Evolutionary conservation across 2,797 vertebrate genomes (phyloP), one percentile per base, ranked within the genome.

Genomic region (Cetoscarus ocellatus): DNA sequence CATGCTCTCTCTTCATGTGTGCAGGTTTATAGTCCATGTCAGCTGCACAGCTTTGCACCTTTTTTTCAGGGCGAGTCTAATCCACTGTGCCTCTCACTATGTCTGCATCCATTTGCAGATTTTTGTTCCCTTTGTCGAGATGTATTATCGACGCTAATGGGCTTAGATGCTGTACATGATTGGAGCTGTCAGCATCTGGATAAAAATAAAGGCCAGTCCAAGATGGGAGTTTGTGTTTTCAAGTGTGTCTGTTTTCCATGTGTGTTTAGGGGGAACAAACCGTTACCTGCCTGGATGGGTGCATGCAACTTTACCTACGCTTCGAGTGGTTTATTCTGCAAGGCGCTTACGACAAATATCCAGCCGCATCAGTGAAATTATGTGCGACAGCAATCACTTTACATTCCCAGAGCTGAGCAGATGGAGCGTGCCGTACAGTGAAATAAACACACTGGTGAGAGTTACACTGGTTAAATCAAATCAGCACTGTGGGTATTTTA

Each of bases 381-480:
- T 67, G 73, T 71, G 84, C 54, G 89, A 93, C 92, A 93, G 92
- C 91, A 87, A 90, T 94, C 91, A 88, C 88, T 94, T 94, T 89
- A 79, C 79, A 93, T 94, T 87, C 72, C 35, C 83, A 52, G 68
- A 86, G 68, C 83, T 65, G 73, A 89, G 75, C 91, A 90, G 90
- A 93, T 90, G 91, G 91, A 90, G 87, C 78, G 39, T 89, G 79
- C 62, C 60, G 47, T 86, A 77, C 77, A 76, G 69, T 82, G 72
- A 80, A 84, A 81, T 44, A 89, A 88, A 86, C 79, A 75, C 77
- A 70, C 38, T 63, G 50, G 64, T 65, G 79, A 79, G 73, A 55
- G 55, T 43, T 56, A 52, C 61, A 43, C 67, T 77, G 66, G 64
- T 63, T 78, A 50, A 86, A 71, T 70, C 73, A 67, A 60, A 72